A percentile compares a stretch with the other conserved stretches of the same genome.
phyloP scores from a whole-genome alignment of 2,113 vertebrate species.

The Mus spicilegus region DNA sequence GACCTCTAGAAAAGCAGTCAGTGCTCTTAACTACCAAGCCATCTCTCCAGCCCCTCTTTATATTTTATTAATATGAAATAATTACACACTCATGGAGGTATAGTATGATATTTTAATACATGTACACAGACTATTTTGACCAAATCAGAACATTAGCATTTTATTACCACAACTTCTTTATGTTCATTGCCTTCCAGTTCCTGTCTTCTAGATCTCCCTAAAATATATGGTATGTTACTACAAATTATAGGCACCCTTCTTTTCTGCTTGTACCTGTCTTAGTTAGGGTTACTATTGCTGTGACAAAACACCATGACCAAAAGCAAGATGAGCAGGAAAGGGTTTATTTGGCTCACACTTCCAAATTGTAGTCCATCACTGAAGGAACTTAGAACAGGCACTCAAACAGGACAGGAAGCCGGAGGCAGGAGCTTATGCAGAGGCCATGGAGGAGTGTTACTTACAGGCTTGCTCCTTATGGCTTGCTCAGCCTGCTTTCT shows the following conservation, averaged over 20 bases:
- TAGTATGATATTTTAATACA: background rate
- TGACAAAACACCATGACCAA: background rate
- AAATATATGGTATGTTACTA: background rate
- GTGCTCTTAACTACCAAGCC: too few relatives aligned
- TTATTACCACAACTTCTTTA: background rate
- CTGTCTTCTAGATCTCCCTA: background rate
- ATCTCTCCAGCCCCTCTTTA: too few relatives aligned
- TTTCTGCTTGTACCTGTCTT: background rate
- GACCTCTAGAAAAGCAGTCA: too few relatives aligned
- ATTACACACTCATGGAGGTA: background rate
- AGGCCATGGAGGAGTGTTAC: background rate
- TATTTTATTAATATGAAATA: background rate
- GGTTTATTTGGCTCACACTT: background rate
- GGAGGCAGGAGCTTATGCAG: background rate
- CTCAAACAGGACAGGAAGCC: background rate
- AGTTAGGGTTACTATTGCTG: background rate
- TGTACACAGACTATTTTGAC: background rate
- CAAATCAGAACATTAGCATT: background rate
- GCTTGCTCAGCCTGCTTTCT: background rate
- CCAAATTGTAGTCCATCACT: too few relatives aligned
- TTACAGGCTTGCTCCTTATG: background rate
- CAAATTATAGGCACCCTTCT: background rate
- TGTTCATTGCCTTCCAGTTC: background rate
- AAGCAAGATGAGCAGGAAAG: background rate
- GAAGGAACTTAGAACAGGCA: background rate